Evolutionary conservation across 2,797 vertebrate genomes (phyloP).

Genomic region (Vultur gryphus): DNA sequence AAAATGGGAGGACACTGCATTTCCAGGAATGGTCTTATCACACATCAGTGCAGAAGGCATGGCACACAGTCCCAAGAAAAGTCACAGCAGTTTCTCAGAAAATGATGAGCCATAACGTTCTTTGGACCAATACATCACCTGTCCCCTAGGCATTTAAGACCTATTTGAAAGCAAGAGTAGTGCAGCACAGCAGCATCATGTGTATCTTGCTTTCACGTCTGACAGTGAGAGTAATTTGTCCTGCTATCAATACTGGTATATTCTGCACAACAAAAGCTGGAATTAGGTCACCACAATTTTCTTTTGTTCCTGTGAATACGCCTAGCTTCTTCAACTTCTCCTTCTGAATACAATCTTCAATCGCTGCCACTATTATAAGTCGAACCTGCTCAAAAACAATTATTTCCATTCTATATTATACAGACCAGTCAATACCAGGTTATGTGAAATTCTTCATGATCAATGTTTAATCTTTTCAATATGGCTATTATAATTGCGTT

Average conservation of each 20-base stretch:
- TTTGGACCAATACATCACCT: not conserved
- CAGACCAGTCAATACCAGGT: slow-evolving; percentile 32
- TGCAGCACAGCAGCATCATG: not conserved
- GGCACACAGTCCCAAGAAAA: not conserved
- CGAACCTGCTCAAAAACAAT: slow-evolving; percentile 44
- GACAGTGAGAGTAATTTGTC: slow-evolving; percentile 62
- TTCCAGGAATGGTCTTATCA: not conserved
- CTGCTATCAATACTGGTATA: slow-evolving; percentile 65
- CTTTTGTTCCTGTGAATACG: slow-evolving; percentile 66
- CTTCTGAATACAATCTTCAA: slow-evolving; percentile 33
- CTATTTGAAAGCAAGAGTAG: not conserved
- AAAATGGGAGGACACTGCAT: not conserved
- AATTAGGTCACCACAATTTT: slow-evolving; percentile 75
- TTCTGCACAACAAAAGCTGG: slow-evolving; percentile 66
- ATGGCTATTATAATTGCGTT: slow-evolving; percentile 56
- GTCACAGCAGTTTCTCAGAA: not conserved
- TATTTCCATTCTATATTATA: slow-evolving; percentile 34
- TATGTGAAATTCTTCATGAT: slow-evolving; percentile 55
- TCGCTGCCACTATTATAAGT: slow-evolving; percentile 24
- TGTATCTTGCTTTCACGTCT: slow-evolving; percentile 56
- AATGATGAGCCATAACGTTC: not conserved
- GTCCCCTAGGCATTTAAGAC: not conserved
- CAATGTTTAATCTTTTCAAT: slow-evolving; percentile 64
- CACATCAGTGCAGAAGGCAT: not conserved
- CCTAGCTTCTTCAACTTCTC: slow-evolving; percentile 52